phyloP scores from a whole-genome alignment of 2,888 invertebrate species.

The Cephus sareptanus region DNA sequence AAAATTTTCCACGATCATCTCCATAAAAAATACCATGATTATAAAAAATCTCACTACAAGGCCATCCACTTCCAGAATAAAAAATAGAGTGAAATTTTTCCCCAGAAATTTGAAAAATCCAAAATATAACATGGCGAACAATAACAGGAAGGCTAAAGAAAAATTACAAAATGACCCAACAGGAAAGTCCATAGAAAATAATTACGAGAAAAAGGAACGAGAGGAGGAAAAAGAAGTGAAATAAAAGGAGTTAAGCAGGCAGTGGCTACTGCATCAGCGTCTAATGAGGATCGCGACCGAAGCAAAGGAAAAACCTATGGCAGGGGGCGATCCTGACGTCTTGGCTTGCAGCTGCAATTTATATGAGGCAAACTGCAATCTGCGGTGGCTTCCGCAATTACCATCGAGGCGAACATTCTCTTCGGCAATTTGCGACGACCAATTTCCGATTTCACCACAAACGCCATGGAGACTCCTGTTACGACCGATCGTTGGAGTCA shows the following conservation, averaged over 20 bases:
- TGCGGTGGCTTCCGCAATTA: constrained; percentile 36
- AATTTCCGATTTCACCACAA: constrained; percentile 32
- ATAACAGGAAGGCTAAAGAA: background rate
- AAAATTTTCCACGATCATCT: background rate
- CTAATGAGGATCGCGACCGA: constrained; percentile 34
- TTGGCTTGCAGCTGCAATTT: constrained; percentile 26
- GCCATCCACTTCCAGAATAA: background rate
- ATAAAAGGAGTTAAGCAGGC: constrained; percentile 15
- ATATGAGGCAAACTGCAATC: constrained; percentile 23
- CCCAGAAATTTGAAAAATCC: background rate
- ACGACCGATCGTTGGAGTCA: constrained; percentile 13
- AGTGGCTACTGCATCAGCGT: constrained; percentile 23
- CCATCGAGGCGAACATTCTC: constrained; percentile 22
- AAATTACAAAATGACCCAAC: background rate
- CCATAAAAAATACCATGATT: background rate
- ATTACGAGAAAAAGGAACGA: background rate
- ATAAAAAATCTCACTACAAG: background rate
- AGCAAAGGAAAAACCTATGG: constrained; percentile 4
- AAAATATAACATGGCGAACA: background rate
- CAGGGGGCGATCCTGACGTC: constrained; percentile 22
- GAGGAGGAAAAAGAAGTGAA: background rate
- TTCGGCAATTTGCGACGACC: constrained; percentile 20
- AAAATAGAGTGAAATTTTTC: background rate
- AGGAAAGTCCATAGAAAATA: background rate
- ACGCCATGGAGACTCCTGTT: background rate